These are phyloP conservation scores for Drosophila arawakana DNA, from an alignment of 1,140 invertebrate species.

Conservation along the genomic window DNA sequence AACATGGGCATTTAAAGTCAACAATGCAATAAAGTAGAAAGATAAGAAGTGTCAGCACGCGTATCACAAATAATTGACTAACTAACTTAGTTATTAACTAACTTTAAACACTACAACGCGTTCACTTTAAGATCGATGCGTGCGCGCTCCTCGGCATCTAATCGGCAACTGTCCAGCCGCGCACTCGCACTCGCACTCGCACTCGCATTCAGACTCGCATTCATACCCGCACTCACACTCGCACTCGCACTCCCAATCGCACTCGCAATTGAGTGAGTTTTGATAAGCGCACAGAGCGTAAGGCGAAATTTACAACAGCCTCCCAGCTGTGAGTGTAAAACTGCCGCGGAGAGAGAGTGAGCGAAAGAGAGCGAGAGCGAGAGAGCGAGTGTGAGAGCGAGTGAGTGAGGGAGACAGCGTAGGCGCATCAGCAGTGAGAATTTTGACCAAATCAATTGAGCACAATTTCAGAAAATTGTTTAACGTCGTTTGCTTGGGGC, in stretches of 20 bases:
- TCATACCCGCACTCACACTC: not conserved
- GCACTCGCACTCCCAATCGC: slow-evolving; percentile 10
- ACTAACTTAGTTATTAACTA: slow-evolving; percentile 1
- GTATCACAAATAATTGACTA: not conserved
- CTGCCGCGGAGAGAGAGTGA: not conserved
- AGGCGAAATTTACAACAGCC: slow-evolving; percentile 8
- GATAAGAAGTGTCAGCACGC: not conserved
- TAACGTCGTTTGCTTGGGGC: slow-evolving; percentile 13
- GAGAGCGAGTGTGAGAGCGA: slow-evolving; percentile 1
- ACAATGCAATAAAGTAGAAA: not conserved
- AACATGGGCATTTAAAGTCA: slow-evolving; percentile 10
- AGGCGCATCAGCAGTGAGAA: slow-evolving; percentile 16
- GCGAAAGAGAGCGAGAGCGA: slow-evolving; percentile 5
- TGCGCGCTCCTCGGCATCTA: slow-evolving; percentile 35
- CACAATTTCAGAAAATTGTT: slow-evolving; percentile 33
- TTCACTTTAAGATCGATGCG: slow-evolving; percentile 21
- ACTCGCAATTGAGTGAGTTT: slow-evolving; percentile 15
- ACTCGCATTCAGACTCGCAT: slow-evolving; percentile 25
- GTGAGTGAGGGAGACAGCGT: slow-evolving; percentile 3
- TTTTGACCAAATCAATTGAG: slow-evolving; percentile 44
- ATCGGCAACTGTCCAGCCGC: slow-evolving; percentile 38
- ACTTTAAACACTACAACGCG: not conserved
- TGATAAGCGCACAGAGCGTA: slow-evolving; percentile 1
- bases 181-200: slow-evolving; percentile 39
- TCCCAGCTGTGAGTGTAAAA: slow-evolving; percentile 3